Conservation (phyloP, 92 coral and sea anemone species). For the Nematostella vectensis region DNA sequence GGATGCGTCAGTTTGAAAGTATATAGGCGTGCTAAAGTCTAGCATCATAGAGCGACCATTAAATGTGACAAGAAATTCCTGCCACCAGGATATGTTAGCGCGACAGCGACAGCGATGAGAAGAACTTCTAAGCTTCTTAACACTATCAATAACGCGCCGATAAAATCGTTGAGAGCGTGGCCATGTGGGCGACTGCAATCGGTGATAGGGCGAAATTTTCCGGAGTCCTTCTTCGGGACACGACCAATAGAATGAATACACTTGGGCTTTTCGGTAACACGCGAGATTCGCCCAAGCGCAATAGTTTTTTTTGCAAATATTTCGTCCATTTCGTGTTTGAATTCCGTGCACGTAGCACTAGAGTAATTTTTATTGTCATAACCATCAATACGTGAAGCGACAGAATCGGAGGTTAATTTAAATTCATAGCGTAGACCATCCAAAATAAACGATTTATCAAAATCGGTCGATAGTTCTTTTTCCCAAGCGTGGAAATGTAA, state of each 20-base stretch:
- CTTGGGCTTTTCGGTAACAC: neutral
- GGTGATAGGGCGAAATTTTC: constrained; percentile 11
- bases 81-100: neutral
- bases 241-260: constrained; percentile 15
- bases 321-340: constrained; percentile 16
- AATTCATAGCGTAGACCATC: constrained; percentile 4
- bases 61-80: constrained; percentile 7
- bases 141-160: constrained; percentile 9
- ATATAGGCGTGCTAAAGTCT: constrained; percentile 9
- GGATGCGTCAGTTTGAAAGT: constrained; percentile 9
- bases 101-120: constrained; percentile 10
- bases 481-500: constrained; percentile 28
- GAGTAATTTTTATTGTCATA: constrained; percentile 4
- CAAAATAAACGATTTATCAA: constrained; percentile 2
- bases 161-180: constrained; percentile 5
- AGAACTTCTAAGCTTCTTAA: constrained; percentile 4
- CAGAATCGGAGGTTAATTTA: constrained; percentile 2
- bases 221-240: constrained; percentile 18
- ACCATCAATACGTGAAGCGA: constrained; percentile 1
- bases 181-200: constrained; percentile 19
- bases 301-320: neutral
- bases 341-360: constrained; percentile 8
- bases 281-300: constrained; percentile 4
- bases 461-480: constrained; percentile 1
- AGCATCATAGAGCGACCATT: constrained; percentile 17